Evolutionary conservation across 2,113 vertebrate genomes (phyloP).

Genomic region (Phocoena phocoena): DNA sequence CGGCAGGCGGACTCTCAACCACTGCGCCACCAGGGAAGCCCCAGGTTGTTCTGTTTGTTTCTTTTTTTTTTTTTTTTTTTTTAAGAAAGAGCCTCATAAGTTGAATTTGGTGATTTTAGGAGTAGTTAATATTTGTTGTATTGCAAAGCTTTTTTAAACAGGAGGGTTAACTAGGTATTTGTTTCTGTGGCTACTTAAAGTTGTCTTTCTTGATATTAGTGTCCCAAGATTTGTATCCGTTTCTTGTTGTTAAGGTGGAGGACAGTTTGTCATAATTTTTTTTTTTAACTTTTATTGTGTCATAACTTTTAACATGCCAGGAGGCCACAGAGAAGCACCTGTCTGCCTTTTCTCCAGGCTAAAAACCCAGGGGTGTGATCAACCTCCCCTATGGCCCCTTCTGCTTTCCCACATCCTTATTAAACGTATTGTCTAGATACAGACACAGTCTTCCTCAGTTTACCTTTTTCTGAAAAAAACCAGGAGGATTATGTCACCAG

Average conservation of each 20-base stretch:
- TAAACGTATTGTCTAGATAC: neutral
- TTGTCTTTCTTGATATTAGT: neutral
- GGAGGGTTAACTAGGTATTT: neutral
- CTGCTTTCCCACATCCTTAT: neutral
- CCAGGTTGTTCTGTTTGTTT: neutral
- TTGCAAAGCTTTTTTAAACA: neutral
- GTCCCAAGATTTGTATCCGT: neutral
- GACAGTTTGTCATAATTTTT: neutral
- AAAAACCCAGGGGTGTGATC: fast-evolving
- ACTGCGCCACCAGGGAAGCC: too few species aligned
- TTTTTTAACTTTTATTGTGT: too few species aligned
- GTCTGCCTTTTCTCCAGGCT: neutral
- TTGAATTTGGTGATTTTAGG: neutral
- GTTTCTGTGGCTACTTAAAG: neutral
- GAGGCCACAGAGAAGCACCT: neutral
- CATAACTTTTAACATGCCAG: neutral
- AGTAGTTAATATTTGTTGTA: neutral
- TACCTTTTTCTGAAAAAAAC: neutral
- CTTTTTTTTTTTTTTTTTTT: neutral
- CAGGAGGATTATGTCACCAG: neutral
- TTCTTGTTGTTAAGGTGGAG: neutral
- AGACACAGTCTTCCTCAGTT: neutral
- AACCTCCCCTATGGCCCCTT: fast-evolving
- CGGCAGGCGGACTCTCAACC: too few species aligned
- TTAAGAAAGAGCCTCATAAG: neutral